These are phyloP conservation scores for Capitulum mitella DNA, from an alignment of 2,888 invertebrate genomes.

Conservation along the genomic window DNA sequence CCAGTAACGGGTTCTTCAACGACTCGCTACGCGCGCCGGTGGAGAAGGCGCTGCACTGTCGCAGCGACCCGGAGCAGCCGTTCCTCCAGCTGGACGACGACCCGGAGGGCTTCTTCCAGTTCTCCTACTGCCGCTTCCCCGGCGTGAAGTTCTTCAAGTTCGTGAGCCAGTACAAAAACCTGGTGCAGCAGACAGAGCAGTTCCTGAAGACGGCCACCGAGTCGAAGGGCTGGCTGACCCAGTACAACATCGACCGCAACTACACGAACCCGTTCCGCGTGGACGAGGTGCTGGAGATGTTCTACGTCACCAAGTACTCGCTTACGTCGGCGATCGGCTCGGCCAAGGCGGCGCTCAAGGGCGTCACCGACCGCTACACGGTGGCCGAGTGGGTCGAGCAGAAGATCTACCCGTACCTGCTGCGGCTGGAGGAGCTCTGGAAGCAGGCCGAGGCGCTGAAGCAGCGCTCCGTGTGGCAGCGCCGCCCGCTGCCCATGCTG, in stretches of 20 bases:
- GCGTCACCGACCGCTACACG: slow-evolving; percentile 54
- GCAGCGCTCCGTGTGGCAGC: slow-evolving; percentile 33
- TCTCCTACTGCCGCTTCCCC: slow-evolving; percentile 57
- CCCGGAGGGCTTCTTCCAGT: slow-evolving; percentile 56
- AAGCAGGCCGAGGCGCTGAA: slow-evolving; percentile 35
- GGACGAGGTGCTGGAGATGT: slow-evolving; percentile 41
- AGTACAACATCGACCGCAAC: slow-evolving; percentile 56
- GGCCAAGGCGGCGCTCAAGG: slow-evolving; percentile 52
- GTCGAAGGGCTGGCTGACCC: slow-evolving; percentile 60
- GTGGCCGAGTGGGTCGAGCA: slow-evolving; percentile 61
- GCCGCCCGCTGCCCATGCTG: slow-evolving; percentile 35
- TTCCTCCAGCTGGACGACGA: slow-evolving; percentile 55
- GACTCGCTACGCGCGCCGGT: slow-evolving; percentile 48
- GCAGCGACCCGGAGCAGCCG: slow-evolving; percentile 40
- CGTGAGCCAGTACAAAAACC: slow-evolving; percentile 45
- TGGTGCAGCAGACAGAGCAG: slow-evolving; percentile 45
- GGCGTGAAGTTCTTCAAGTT: slow-evolving; percentile 53
- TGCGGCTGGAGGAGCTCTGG: slow-evolving; percentile 50
- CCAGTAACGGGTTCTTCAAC: slow-evolving; percentile 55
- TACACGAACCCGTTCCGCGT: slow-evolving; percentile 55
- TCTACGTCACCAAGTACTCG: slow-evolving; percentile 31
- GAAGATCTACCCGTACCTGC: slow-evolving; percentile 52
- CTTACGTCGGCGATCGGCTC: slow-evolving; percentile 48
- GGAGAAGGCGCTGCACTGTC: slow-evolving; percentile 52
- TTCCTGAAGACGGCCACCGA: slow-evolving; percentile 38